Conservation (phyloP, 2,888 invertebrate genomes). For the Papilio demoleus region DNA sequence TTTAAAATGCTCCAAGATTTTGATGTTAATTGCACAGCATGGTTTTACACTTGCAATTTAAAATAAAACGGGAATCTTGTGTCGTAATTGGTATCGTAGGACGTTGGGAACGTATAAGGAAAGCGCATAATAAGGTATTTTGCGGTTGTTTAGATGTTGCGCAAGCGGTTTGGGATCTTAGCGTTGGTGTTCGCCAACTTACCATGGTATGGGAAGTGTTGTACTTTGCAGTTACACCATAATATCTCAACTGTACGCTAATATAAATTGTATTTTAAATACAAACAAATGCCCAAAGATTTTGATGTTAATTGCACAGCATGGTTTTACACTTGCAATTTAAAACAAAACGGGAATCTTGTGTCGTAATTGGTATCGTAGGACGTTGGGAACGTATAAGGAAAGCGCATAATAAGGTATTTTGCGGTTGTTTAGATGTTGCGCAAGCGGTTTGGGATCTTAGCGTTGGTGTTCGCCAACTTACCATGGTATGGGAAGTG, state of each 20-base stretch:
- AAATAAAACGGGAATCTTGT: conserved; percentile 77
- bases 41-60: conserved; percentile 68
- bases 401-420: conserved; percentile 82
- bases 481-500: conserved; percentile 63
- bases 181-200: conserved; percentile 67
- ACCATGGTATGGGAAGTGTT: conserved; percentile 62
- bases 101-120: conserved; percentile 80
- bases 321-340: conserved; percentile 67
- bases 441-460: conserved; percentile 80
- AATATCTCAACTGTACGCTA: conserved; percentile 43
- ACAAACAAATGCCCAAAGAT: neutral
- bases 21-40: neutral
- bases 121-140: conserved; percentile 82
- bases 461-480: conserved; percentile 69
- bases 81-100: conserved; percentile 73
- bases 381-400: conserved; percentile 80
- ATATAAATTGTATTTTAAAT: neutral
- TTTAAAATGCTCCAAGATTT: conserved; percentile 3
- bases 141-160: conserved; percentile 82
- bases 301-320: neutral
- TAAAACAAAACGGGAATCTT: conserved; percentile 77
- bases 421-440: conserved; percentile 82
- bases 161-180: conserved; percentile 80
- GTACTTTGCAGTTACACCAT: conserved; percentile 61
- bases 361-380: conserved; percentile 71